Evolutionary conservation across 2,888 invertebrate species (phyloP).

Genomic region (Pollenia labialis): DNA sequence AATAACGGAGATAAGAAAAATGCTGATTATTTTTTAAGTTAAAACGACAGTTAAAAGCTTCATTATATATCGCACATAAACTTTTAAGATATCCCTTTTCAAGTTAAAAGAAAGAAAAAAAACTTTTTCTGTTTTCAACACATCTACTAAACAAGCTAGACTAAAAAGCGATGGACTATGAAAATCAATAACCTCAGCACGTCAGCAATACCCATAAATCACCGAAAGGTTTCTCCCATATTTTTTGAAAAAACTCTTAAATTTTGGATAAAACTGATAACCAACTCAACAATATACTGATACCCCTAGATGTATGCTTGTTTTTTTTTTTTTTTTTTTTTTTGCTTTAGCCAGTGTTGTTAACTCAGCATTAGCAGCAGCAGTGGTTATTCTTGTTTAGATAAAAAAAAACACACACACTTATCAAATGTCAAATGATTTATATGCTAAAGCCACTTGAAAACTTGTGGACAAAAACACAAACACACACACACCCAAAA

Average conservation of each 20-base stretch:
- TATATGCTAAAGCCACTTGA: conserved; percentile 43
- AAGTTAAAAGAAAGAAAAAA: background rate
- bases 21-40: no score
- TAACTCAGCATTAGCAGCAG: background rate
- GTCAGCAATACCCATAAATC: conserved; percentile 59
- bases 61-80: no score
- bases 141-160: no score
- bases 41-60: no score
- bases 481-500: background rate
- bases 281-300: background rate
- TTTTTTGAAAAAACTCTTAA: conserved; percentile 5
- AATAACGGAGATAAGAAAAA: no score
- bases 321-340: background rate
- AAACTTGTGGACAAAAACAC: background rate
- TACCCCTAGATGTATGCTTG: background rate
- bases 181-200: conserved; percentile 64
- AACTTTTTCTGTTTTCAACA: background rate
- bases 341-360: background rate
- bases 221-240: background rate
- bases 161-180: background rate
- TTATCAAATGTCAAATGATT: conserved; percentile 68
- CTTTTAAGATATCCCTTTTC: background rate
- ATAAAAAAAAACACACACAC: conserved; percentile 24
- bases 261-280: background rate
- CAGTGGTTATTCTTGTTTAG: background rate